Evolutionary conservation across 2,888 invertebrate genomes (phyloP).

Genomic region (Helleia helle): DNA sequence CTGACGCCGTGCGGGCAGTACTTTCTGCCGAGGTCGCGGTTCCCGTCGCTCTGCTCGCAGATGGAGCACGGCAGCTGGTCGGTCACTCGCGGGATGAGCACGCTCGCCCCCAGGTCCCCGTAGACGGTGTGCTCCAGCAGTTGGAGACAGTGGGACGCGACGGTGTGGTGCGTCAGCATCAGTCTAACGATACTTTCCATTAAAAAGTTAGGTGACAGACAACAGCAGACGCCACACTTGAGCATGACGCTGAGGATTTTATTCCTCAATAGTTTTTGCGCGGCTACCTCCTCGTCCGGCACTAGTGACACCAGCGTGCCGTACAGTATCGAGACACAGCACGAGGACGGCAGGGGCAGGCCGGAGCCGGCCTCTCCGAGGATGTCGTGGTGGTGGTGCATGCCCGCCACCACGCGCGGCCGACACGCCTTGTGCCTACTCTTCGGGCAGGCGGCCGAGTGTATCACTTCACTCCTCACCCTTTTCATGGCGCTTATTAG

Average conservation of each 20-base stretch:
- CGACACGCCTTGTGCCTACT: conserved; percentile 67
- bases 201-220: conserved; percentile 70
- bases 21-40: conserved; percentile 33
- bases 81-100: conserved; percentile 38
- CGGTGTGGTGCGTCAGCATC: conserved; percentile 48
- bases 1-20: conserved; percentile 42
- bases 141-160: conserved; percentile 56
- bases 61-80: conserved; percentile 60
- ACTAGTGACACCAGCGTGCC: conserved; percentile 64
- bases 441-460: conserved; percentile 67
- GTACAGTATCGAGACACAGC: conserved; percentile 73
- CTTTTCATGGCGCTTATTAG: conserved; percentile 72
- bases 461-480: conserved; percentile 70
- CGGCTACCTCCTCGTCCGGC: conserved; percentile 52
- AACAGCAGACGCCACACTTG: conserved; percentile 76
- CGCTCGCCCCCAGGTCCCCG: conserved; percentile 71
- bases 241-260: conserved; percentile 71
- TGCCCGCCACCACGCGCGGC: conserved; percentile 48
- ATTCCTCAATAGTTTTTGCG: conserved; percentile 45
- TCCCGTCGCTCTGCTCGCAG: conserved; percentile 48
- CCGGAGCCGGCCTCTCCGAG: conserved; percentile 64
- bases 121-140: conserved; percentile 75
- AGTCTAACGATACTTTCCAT: conserved; percentile 65
- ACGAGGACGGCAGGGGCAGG: conserved; percentile 53
- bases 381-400: conserved; percentile 75